These are phyloP conservation scores for Ophion ventricosus DNA, from an alignment of 2,888 invertebrate species.

Conservation along the genomic window DNA sequence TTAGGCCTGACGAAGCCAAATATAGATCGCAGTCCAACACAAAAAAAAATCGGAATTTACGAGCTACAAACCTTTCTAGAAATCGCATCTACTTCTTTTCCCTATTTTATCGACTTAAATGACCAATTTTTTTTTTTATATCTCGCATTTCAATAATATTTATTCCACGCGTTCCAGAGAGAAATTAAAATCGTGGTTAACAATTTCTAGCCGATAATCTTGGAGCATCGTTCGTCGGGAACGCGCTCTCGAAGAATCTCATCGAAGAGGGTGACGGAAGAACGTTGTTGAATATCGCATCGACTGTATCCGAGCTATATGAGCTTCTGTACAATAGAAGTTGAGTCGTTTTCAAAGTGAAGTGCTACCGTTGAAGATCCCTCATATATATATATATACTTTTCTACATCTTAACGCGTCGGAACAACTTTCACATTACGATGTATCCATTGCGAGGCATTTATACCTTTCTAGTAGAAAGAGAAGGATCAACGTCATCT, in stretches of 20 bases:
- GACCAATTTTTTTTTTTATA: too few species aligned
- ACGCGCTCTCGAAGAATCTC: too few species aligned
- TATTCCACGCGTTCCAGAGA: neutral
- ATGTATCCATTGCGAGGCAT: slow-evolving; percentile 46
- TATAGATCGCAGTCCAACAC: too few species aligned
- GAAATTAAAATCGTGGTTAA: neutral
- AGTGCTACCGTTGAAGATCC: slow-evolving; percentile 42
- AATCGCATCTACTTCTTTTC: too few species aligned
- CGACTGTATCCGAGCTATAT: slow-evolving; percentile 8
- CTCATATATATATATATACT: neutral
- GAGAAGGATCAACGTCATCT: slow-evolving; percentile 57
- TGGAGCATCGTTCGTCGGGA: too few species aligned
- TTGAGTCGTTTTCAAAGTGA: slow-evolving; percentile 41
- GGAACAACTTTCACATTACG: slow-evolving; percentile 41
- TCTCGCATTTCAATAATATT: too few species aligned
- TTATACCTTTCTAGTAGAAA: slow-evolving; percentile 53
- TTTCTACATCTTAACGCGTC: slow-evolving; percentile 24
- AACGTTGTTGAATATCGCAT: slow-evolving; percentile 12
- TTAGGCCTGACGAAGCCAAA: too few species aligned
- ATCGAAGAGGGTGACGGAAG: neutral
- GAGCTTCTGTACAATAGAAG: neutral
- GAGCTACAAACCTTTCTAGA: too few species aligned
- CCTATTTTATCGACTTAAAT: too few species aligned
- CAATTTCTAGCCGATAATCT: too few species aligned
- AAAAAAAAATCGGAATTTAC: too few species aligned